Base-by-base conservation (phyloP, 2,888 invertebrate species). In the Spilosoma lubricipeda region DNA sequence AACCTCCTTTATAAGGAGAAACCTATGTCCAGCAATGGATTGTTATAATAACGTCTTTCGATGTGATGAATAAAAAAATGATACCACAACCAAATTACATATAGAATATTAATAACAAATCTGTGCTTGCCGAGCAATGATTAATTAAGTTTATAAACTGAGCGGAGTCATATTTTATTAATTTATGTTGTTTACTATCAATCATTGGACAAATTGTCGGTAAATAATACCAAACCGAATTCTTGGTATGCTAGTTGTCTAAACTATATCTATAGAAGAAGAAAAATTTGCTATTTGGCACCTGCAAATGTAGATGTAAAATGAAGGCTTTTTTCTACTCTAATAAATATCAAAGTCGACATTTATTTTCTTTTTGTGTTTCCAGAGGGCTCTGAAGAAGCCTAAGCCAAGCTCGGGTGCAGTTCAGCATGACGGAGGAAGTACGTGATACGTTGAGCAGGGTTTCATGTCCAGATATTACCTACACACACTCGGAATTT, bases 401-500 rank as follows among this genome's bases (percentile, higher is more conserved):
- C 93, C 85, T 95, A 92, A 91, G 86, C 86, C 81, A 83, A 82
- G 87, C 82, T 77, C 82, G 82, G 81, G 80, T 80, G 83, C 83
- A 82, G 83, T 82, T 72, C 82, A 80, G 77, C 80, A 86, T 82
- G 85, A 80, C 85, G 83, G 85, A 85, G 83, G 79, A 79, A 85
- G 84, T 84, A 85, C 90, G 94, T 93, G 93, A 94, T 93, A 92
- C 86, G 89, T 87, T 88, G 93, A 94, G 93, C 94, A 94, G 94
- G 94, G 94, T 92, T 90, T 87, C 87, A 86, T 85, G 90, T 91
- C 90, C 92, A 90, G 84, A 86, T 87, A 85, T 88, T 88, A 56
- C 52, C 52, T 56, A 87, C 88, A 86, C 89, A 85, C 86, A 87
- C 79, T 81, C 77, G 84, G 83, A n/a, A 83, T 85, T 82, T 77